Evolutionary conservation across 1,140 invertebrate genomes (phyloP).

Genomic region (Drosophila erecta): DNA sequence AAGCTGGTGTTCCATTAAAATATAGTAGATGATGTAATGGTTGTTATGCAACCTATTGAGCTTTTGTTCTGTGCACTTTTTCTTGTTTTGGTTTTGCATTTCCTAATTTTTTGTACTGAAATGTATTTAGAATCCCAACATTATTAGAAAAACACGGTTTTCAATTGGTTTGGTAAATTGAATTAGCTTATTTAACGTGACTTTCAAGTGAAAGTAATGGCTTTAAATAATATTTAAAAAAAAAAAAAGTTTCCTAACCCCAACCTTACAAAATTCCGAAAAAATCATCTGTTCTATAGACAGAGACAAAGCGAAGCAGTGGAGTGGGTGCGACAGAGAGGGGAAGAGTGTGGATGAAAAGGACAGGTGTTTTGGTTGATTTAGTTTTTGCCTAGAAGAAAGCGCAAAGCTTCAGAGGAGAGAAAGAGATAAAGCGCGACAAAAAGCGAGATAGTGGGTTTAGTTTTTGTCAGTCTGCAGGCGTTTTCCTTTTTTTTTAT

Average conservation of each 20-base stretch:
- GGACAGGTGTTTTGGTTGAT: conserved; percentile 16
- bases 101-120: background rate
- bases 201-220: too few species aligned
- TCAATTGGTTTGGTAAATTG: too few species aligned
- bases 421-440: conserved; percentile 7
- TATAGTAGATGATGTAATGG: too few species aligned
- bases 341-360: background rate
- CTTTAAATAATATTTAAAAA: background rate
- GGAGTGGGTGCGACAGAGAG: conserved; percentile 17
- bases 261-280: background rate
- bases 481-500: background rate
- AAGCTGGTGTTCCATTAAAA: background rate
- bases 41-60: too few species aligned
- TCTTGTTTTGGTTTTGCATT: background rate
- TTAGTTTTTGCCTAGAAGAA: background rate
- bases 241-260: background rate
- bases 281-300: background rate
- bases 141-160: too few species aligned
- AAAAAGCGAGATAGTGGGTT: conserved; percentile 13
- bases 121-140: background rate
- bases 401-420: conserved; percentile 22
- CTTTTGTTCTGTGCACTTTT: too few species aligned
- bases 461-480: background rate
- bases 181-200: too few species aligned
- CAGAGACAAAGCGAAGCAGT: conserved; percentile 8